Conservation (phyloP, 2,113 vertebrate genomes). For the Rhizomys pruinosus region DNA sequence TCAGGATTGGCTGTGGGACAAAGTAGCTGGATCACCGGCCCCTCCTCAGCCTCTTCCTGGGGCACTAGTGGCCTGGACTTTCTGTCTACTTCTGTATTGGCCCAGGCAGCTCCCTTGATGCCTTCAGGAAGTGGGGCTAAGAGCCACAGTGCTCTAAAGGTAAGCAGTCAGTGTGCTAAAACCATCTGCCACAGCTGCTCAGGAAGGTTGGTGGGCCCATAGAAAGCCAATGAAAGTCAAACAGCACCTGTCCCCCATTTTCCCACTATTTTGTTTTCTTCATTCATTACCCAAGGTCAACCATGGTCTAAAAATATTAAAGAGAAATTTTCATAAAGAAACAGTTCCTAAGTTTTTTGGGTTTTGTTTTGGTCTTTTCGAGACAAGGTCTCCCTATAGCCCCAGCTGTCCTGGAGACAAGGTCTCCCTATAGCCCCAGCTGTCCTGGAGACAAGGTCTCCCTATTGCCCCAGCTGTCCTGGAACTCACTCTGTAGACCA, state of each 20-base stretch:
- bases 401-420: no score
- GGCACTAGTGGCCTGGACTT: not conserved
- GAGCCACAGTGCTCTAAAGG: not conserved
- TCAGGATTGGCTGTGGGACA: not conserved
- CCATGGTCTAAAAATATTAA: not conserved
- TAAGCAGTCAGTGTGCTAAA: not conserved
- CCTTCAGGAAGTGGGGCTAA: not conserved
- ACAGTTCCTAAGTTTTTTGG: not conserved
- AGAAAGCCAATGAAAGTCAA: not conserved
- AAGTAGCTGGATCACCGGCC: not conserved
- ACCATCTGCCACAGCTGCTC: not conserved
- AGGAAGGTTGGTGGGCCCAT: not conserved
- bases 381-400: no score
- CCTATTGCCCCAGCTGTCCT: no score
- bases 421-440: no score
- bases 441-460: no score
- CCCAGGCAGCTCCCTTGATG: not conserved
- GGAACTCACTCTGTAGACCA: no score
- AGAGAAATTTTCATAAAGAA: not conserved
- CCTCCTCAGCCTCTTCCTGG: not conserved
- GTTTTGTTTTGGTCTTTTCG: no score
- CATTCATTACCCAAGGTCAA: not conserved
- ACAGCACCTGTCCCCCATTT: not conserved
- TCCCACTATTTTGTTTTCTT: not conserved
- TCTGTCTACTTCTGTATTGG: not conserved